Evolutionary conservation across 2,797 vertebrate species (phyloP).

Genomic region (Malurus splendens): DNA sequence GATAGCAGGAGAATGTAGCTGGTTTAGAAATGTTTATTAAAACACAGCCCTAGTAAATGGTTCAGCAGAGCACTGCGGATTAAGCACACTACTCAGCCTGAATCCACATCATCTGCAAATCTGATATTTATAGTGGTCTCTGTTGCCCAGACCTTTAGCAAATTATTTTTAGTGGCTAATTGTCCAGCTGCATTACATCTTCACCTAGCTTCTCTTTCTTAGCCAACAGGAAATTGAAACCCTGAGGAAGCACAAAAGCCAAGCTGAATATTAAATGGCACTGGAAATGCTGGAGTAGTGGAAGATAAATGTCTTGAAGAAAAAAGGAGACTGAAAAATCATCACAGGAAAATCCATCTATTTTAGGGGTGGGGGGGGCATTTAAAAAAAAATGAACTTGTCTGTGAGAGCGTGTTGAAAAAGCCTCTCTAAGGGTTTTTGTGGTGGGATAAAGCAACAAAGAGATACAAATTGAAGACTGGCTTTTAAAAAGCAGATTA

Average conservation of each 20-base stretch:
- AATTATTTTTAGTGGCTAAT: conserved; percentile 55
- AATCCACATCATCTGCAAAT: background rate
- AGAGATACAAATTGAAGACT: background rate
- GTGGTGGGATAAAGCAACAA: background rate
- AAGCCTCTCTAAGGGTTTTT: background rate
- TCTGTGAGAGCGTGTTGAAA: background rate
- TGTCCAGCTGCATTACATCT: conserved; percentile 44
- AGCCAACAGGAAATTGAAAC: conserved; percentile 7
- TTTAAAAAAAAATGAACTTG: background rate
- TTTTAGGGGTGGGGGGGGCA: background rate
- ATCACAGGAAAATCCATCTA: background rate
- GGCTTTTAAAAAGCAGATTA: conserved; percentile 19
- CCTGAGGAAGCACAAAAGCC: background rate
- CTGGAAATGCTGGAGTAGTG: background rate
- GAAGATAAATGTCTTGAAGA: background rate
- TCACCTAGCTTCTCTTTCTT: conserved; percentile 26
- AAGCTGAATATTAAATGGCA: background rate
- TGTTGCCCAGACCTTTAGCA: background rate
- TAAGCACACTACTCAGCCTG: background rate
- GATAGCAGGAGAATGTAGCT: background rate
- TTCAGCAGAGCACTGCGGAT: background rate
- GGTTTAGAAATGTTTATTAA: background rate
- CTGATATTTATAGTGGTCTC: background rate
- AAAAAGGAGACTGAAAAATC: background rate
- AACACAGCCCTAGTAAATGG: background rate